Base-by-base conservation (phyloP, 2,113 vertebrate genomes). In the Puntigrus tetrazona region DNA sequence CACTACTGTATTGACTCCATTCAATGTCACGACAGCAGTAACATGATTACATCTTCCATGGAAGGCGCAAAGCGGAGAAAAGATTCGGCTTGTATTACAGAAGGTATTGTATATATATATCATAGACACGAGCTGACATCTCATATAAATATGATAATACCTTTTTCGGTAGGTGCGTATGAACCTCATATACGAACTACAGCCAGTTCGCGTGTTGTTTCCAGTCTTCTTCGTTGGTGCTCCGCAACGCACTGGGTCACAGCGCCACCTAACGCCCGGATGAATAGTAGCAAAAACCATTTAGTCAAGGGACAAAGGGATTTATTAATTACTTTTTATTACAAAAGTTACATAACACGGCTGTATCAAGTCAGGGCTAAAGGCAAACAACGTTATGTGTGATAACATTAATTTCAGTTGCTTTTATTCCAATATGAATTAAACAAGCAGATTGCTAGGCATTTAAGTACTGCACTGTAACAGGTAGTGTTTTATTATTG, bases 271-370 rank as follows among this genome's bases (percentile, higher is more conserved):
- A n/a, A 31, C 1, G 59, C 41, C 31, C 6, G 18, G 41, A 52
- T 50, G 73, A 75, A 29, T 50, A 14, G 31, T 5, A 0, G 3
- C 45, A 4, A 1, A 29, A 45, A 22, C 20, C 22, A 38, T 38
- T 38, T 34, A 69, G 18, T 1, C 67, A 38, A 22, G 4, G 3
- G 31, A 36, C 65, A 36, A 22, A 22, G 3, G 31, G 3, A 69
- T 22, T 69, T 4, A 43, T 72, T 70, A 22, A 22, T 69, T 41
- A 69, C 55, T 36, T 77, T 88, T 88, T 88, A 86, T 88, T 86
- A 84, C 14, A 86, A 84, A 88, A 86, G 79, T 75, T 41, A 86
- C 61, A 67, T 70, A 77, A 84, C 84, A 88, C 81, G 31, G 55
- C 55, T 61, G 72, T 73, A 73, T 45, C 45, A 82, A 65, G 29